Conservation (phyloP, 1,140 invertebrate species). For the Drosophila sp. region DNA sequence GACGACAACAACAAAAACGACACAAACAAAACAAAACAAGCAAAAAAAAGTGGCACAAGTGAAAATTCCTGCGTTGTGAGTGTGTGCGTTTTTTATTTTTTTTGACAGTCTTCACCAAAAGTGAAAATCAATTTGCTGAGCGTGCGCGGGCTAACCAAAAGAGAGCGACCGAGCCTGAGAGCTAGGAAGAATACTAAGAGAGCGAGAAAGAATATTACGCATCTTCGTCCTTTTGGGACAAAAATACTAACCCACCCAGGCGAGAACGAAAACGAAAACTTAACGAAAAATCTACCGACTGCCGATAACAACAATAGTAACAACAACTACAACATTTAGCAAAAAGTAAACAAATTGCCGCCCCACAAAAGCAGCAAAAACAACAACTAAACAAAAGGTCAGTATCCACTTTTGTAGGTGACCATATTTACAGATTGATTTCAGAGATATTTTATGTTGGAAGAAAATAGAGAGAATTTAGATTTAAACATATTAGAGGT, state of each 20-base stretch:
- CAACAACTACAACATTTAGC: constrained; percentile 28
- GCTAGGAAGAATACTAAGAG: constrained; percentile 21
- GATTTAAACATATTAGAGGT: no score
- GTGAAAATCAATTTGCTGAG: constrained; percentile 78
- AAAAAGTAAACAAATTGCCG: constrained; percentile 76
- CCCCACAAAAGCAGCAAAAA: constrained; percentile 44
- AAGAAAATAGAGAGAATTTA: no score
- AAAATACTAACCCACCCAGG: constrained; percentile 35
- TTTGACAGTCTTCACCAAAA: constrained; percentile 66
- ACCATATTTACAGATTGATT: neutral
- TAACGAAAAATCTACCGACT: constrained; percentile 62
- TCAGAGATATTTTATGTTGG: neutral
- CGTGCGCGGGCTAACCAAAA: constrained; percentile 57
- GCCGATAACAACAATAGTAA: constrained; percentile 44
- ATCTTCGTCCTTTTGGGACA: constrained; percentile 31
- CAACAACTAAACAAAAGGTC: constrained; percentile 51
- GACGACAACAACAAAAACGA: constrained; percentile 40
- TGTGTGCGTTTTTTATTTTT: constrained; percentile 60
- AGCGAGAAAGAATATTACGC: constrained; percentile 11
- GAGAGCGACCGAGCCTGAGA: constrained; percentile 26
- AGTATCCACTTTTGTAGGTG: constrained; percentile 40
- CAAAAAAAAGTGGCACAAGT: constrained; percentile 76
- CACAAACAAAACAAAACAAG: constrained; percentile 56
- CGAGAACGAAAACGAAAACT: constrained; percentile 55
- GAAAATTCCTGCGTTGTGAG: constrained; percentile 73